A percentile compares a stretch with the other conserved stretches of the same genome.
Conservation (phyloP, 2,888 invertebrate genomes). For the Lithophane socia region DNA sequence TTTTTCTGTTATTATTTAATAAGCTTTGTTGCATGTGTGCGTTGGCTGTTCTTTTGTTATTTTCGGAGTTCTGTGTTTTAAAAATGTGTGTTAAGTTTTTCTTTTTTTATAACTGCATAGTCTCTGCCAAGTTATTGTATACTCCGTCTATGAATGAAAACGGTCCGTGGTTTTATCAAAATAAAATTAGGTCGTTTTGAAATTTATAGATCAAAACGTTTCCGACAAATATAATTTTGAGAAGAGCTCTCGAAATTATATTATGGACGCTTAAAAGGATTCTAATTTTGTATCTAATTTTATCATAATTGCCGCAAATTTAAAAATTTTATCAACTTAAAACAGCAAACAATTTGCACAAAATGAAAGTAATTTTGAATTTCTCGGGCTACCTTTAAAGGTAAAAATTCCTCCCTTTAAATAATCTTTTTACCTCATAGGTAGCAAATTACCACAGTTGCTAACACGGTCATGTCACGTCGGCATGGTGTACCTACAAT, state of each 20-base stretch:
- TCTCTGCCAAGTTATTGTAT: background rate
- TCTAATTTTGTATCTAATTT: too few relatives aligned
- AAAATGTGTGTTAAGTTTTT: background rate
- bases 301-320: too few relatives aligned
- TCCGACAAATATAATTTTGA: too few relatives aligned
- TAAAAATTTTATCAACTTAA: too few relatives aligned
- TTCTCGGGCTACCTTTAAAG: too few relatives aligned
- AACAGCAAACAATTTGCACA: too few relatives aligned
- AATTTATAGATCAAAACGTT: background rate
- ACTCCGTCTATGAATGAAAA: background rate
- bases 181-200: background rate
- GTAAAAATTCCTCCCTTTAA: too few relatives aligned
- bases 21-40: slow-evolving; percentile 5
- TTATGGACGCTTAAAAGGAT: too few relatives aligned
- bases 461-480: background rate
- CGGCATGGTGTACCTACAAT: background rate
- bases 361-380: too few relatives aligned
- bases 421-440: too few relatives aligned
- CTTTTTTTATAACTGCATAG: background rate
- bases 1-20: slow-evolving; percentile 23
- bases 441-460: background rate
- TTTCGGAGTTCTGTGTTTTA: background rate
- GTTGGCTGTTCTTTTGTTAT: background rate
- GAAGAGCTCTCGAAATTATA: too few relatives aligned
- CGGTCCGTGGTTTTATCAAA: background rate